Percentiles rank a stretch among this genome's conserved stretches.
These are phyloP conservation scores for Halocynthia aurantium DNA, from an alignment of 23 tunicate genomes.

Conservation along the genomic window DNA sequence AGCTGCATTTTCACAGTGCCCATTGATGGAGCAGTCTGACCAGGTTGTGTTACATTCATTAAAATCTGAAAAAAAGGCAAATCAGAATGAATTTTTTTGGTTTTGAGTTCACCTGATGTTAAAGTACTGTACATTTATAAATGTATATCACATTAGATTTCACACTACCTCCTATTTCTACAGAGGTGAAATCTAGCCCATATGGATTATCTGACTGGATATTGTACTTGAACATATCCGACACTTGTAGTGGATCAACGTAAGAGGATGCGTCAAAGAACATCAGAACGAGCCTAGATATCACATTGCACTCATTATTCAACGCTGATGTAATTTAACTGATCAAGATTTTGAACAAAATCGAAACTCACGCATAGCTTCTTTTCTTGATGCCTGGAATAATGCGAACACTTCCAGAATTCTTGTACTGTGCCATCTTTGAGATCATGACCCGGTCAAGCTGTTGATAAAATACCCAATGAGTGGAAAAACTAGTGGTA, in stretches of 20 bases:
- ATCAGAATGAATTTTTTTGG: background rate
- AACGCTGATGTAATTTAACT: background rate
- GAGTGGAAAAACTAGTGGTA: too few species aligned
- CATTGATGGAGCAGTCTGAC: conserved; percentile 61
- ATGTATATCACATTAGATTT: background rate
- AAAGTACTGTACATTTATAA: background rate
- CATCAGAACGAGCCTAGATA: conserved; percentile 41
- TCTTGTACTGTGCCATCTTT: conserved; percentile 48
- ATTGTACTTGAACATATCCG: conserved; percentile 53
- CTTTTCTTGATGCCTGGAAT: conserved; percentile 53
- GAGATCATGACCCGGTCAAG: conserved; percentile 21
- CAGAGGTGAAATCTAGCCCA: conserved; percentile 57
- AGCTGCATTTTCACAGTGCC: conserved; percentile 38
- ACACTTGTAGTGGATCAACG: conserved; percentile 28
- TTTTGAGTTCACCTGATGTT: background rate
- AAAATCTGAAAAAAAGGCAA: conserved; percentile 35
- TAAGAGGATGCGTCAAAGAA: conserved; percentile 49
- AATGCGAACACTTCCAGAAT: conserved; percentile 47
- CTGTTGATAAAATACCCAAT: conserved; percentile 6
- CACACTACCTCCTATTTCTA: conserved; percentile 41
- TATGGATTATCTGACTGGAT: conserved; percentile 25
- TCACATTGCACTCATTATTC: background rate
- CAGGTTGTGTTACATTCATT: conserved; percentile 73
- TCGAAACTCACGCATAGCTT: conserved; percentile 65
- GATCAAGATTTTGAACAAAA: background rate